These are phyloP conservation scores for Drosophila sulfurigaster DNA, from an alignment of 1,140 invertebrate genomes.

Conservation along the genomic window DNA sequence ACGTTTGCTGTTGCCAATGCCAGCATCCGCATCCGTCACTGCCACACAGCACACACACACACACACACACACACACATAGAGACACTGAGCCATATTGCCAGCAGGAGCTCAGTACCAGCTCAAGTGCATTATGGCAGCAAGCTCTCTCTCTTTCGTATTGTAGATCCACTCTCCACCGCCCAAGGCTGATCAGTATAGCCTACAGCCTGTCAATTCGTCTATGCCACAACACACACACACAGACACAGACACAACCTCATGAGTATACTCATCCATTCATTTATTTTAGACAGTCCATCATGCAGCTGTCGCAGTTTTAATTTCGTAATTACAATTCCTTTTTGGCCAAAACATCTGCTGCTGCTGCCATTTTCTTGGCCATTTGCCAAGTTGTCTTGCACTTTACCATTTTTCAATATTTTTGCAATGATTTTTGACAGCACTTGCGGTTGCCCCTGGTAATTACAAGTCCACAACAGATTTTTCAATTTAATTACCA, in stretches of 20 bases:
- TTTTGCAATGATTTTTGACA: slow-evolving; percentile 77
- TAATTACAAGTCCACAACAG: slow-evolving; percentile 60
- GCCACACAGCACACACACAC: slow-evolving; percentile 27
- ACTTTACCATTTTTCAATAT: slow-evolving; percentile 59
- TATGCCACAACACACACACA: slow-evolving; percentile 42
- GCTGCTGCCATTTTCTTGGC: slow-evolving; percentile 42
- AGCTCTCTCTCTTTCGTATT: slow-evolving; percentile 23
- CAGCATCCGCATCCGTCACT: slow-evolving; percentile 66
- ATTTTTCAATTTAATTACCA: slow-evolving; percentile 70
- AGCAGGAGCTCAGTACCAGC: slow-evolving; percentile 52
- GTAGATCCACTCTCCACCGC: slow-evolving; percentile 26
- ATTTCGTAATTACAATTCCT: slow-evolving; percentile 79
- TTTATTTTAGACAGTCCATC: slow-evolving; percentile 78
- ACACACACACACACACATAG: neutral
- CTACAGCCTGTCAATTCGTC: slow-evolving; percentile 46
- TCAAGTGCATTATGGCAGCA: slow-evolving; percentile 47
- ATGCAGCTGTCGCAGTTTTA: slow-evolving; percentile 77
- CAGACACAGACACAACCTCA: slow-evolving; percentile 2
- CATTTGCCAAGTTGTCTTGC: slow-evolving; percentile 48
- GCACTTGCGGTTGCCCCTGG: slow-evolving; percentile 47
- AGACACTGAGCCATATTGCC: slow-evolving; percentile 17
- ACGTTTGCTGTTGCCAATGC: slow-evolving; percentile 62
- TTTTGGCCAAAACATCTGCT: slow-evolving; percentile 34
- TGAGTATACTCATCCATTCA: slow-evolving; percentile 57
- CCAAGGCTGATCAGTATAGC: slow-evolving; percentile 29